Evolutionary conservation across 2,113 vertebrate genomes (phyloP), one percentile per base, ranked within the genome.

Genomic region (Formicarius rufipectus): DNA sequence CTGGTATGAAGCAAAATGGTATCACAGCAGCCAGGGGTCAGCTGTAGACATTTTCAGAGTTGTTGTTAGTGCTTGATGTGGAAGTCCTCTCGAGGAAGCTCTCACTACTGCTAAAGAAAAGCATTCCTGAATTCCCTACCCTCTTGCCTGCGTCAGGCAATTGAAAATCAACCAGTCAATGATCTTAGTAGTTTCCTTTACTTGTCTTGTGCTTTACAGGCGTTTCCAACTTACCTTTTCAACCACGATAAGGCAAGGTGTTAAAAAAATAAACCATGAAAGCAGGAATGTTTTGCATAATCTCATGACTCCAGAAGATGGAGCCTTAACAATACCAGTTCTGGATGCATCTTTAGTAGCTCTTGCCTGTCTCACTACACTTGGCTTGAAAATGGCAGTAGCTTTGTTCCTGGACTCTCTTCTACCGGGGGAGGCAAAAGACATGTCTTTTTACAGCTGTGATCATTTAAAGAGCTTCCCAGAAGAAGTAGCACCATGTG

Each of bases 261-360:
- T 71, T 81, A 42, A 56, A 77, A 67, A 33, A 90, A 44, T 23
- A 83, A 77, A 63, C 44, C n/a, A 19, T 40, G 28, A 80, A 79
- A 60, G 24, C 35, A 21, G 30, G 19, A 27, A 16, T 44, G 20
- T 58, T 90, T 94, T 94, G 64, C 60, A 53, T 78, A 94, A 94
- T 96, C 6, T 4, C n/a, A 6, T 58, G 81, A 95, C 50, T 94
- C 66, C 84, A 87, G 92, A 58, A 96, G 83, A 78, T 78, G 83
- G 44, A 96, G 80, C 56, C 47, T 93, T 94, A 81, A 69, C 27
- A 92, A 92, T 68, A 58, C 7, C 8, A 31, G 81, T 89, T 86
- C 76, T 78, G 52, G 47, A 63, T 59, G 14, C 16, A 67, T 52
- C 72, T 87, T 35, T 47, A 84, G 24, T 47, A 72, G 64, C 21